Percentiles rank a stretch among this genome's conserved stretches.
phyloP scores from a whole-genome alignment of 2,113 vertebrate species.

The Andinoacara biseriatus region DNA sequence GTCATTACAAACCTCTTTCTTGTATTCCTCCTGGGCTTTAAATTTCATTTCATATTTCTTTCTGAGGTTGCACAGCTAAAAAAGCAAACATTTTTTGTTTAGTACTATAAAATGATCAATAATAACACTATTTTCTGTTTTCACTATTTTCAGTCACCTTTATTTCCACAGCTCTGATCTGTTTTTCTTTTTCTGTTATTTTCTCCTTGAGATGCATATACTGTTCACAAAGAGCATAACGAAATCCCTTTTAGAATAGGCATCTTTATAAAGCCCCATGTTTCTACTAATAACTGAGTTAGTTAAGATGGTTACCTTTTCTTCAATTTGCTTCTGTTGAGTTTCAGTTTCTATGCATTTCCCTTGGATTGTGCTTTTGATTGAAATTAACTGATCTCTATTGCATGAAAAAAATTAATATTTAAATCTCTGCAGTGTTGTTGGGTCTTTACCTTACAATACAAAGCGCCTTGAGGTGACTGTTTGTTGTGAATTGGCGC shows the following conservation, averaged over 20 bases:
- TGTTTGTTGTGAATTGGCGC: too few species aligned
- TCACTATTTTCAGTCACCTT: constrained; percentile 77
- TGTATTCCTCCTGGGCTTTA: constrained; percentile 81
- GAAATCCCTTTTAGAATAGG: background rate
- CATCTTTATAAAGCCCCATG: background rate
- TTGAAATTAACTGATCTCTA: constrained; percentile 81
- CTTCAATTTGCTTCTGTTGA: constrained; percentile 83
- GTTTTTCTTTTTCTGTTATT: constrained; percentile 84
- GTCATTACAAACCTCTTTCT: constrained; percentile 84
- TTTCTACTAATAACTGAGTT: background rate
- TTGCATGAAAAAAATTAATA: constrained; percentile 26
- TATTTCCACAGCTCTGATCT: constrained; percentile 84
- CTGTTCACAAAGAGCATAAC: constrained; percentile 67
- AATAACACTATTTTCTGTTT: background rate
- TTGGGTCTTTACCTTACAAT: too few species aligned
- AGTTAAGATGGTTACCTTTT: constrained; percentile 78
- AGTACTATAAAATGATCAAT: constrained; percentile 11
- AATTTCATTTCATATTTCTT: constrained; percentile 85
- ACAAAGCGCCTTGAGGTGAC: too few species aligned
- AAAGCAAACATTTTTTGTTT: constrained; percentile 35
- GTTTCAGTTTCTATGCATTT: constrained; percentile 79
- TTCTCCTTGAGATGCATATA: constrained; percentile 77
- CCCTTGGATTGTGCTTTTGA: constrained; percentile 78
- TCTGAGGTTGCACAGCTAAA: constrained; percentile 83
- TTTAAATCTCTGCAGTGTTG: too few species aligned